phyloP scores from a whole-genome alignment of 2,797 vertebrate species.

The Neoniphon sammara region DNA sequence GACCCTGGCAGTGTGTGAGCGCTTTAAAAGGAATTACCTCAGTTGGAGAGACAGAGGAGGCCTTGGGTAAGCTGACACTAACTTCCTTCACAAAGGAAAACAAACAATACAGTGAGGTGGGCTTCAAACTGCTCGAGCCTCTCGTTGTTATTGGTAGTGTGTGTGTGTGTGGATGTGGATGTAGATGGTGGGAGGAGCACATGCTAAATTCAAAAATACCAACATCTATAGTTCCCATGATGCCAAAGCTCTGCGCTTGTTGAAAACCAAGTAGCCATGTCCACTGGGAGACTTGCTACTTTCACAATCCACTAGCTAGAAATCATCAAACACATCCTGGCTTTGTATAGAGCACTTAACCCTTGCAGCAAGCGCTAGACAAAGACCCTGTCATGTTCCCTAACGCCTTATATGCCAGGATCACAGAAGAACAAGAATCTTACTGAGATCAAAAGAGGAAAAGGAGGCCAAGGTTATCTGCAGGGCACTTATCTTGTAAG shows the following conservation, averaged over 20 bases:
- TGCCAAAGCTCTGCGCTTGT: slow-evolving; percentile 7
- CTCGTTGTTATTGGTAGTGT: slow-evolving; percentile 2
- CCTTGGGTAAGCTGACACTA: slow-evolving; percentile 53
- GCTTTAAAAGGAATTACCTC: slow-evolving; percentile 63
- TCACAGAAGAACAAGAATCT: slow-evolving; percentile 17
- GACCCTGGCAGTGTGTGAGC: slow-evolving; percentile 58
- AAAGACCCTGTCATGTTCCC: slow-evolving; percentile 9
- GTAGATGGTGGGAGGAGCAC: neutral
- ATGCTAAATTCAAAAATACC: slow-evolving; percentile 3
- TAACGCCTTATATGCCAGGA: slow-evolving; percentile 24
- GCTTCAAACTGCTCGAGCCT: slow-evolving; percentile 42
- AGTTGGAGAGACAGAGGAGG: slow-evolving; percentile 33
- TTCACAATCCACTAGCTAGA: slow-evolving; percentile 23
- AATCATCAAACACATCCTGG: slow-evolving; percentile 34
- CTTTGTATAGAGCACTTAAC: slow-evolving; percentile 27
- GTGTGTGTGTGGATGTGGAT: slow-evolving; percentile 8
- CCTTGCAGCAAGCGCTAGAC: slow-evolving; percentile 13
- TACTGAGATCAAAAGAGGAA: slow-evolving; percentile 20
- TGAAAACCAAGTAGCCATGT: slow-evolving; percentile 19
- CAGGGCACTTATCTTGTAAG: slow-evolving; percentile 32
- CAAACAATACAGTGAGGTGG: slow-evolving; percentile 60
- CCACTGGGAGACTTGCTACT: slow-evolving; percentile 22
- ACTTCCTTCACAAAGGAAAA: slow-evolving; percentile 58
- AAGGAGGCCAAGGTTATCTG: slow-evolving; percentile 3
- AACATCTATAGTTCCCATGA: slow-evolving; percentile 26